Evolutionary conservation across 1,140 invertebrate species (phyloP), one percentile per base, ranked within the genome.

Genomic region (Caenorhabditis remanei): DNA sequence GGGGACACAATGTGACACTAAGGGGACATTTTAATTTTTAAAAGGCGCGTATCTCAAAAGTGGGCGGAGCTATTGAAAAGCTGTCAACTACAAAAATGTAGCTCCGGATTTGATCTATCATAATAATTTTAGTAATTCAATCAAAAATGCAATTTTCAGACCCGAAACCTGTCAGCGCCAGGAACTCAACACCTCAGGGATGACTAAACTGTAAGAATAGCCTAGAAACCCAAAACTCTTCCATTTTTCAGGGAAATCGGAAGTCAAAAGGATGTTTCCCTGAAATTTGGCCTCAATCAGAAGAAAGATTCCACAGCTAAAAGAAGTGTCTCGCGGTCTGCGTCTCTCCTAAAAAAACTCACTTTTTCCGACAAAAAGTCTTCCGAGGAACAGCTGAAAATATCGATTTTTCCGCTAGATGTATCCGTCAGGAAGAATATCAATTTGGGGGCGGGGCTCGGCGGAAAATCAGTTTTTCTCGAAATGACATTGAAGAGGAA

Each of bases 171-270:
- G 71, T 14, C 46, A 46, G 9, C 71, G 53, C 14, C 46, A 50
- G 21, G 71, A 79, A 43, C n/a, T 79, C 46, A 53, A 79, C 13
- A 11, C 71, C 0, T 53, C 40, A 24, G 71, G 71, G 19, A 50
- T 41, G n/a, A 79, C 71, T 1, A 79, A 79, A 24, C 14, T 79
- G 71, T 79, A 50, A 79, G 32, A n/a, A 53, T 79, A 2, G 32
- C 32, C 32, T 79, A 16, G 3, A 46, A 19, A n/a, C 41, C 9
- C 24, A 41, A 67, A 41, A 67, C 11, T 5, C 2, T 41, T 67
- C 61, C 24, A n/a, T 32, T 46, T 79, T 79, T 50, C 71, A 79
- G 71, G 24, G 71, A 79, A 79, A 50, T 79, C 40, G 46, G 71
- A 24, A 50, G 14, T 13, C 4, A 50, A 13, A 79, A 50, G 53